Percentiles rank a stretch among this genome's conserved stretches.
Conservation (phyloP, 2,113 vertebrate genomes). For the Alligator sinensis region DNA sequence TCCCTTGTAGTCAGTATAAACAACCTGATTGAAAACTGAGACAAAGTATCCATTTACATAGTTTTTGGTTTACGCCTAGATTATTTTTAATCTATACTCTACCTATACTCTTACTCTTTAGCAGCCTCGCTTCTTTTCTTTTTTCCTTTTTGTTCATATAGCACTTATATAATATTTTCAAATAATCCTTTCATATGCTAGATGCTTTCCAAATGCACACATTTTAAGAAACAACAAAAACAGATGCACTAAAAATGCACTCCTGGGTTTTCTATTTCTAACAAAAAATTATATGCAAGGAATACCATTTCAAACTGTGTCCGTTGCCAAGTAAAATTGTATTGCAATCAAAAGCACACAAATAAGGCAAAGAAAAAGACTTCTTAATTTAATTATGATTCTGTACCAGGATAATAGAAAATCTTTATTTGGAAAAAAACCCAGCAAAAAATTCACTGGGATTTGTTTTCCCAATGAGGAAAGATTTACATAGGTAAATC, state of each 20-base stretch:
- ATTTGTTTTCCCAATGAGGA: background rate
- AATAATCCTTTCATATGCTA: background rate
- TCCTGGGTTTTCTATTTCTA: conserved; percentile 5
- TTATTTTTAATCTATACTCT: no score
- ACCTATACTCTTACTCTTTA: no score
- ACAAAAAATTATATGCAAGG: conserved; percentile 4
- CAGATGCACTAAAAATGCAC: background rate
- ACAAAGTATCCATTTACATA: no score
- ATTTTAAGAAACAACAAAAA: conserved; percentile 34
- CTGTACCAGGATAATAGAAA: background rate
- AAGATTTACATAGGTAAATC: background rate
- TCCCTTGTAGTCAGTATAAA: no score
- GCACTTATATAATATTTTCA: background rate
- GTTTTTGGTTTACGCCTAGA: no score
- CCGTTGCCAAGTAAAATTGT: background rate
- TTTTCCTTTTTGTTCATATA: no score
- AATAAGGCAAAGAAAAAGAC: background rate
- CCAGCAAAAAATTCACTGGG: background rate
- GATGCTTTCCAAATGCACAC: background rate
- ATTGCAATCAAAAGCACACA: background rate
- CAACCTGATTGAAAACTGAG: no score
- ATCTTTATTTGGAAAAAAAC: background rate
- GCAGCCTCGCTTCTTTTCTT: no score
- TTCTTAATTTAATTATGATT: background rate
- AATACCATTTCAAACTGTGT: background rate